phyloP scores from a whole-genome alignment of 2,888 invertebrate species.

The Sturmia bella region DNA sequence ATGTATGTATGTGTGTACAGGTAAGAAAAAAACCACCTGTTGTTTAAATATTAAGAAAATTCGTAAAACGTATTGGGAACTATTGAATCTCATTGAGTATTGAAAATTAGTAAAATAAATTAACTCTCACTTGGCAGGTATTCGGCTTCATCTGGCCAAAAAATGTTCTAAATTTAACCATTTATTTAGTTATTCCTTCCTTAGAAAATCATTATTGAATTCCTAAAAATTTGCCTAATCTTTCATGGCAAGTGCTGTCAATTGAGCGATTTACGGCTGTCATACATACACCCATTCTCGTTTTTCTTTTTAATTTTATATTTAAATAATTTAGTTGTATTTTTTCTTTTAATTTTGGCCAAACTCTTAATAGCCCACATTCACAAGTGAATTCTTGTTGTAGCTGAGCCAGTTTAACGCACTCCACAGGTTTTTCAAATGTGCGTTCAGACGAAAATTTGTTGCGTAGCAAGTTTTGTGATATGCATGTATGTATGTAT shows the following conservation, averaged over 20 bases:
- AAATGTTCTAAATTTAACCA: too few species aligned
- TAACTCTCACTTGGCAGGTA: too few species aligned
- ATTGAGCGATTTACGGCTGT: conserved; percentile 1
- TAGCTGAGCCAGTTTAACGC: conserved; percentile 64
- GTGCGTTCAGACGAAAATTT: conserved; percentile 47
- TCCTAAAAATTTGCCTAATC: background rate
- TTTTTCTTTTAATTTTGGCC: conserved; percentile 17
- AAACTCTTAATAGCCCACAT: conserved; percentile 45
- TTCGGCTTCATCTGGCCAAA: too few species aligned
- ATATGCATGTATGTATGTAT: too few species aligned
- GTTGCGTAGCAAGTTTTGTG: conserved; percentile 51
- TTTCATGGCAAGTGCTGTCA: background rate
- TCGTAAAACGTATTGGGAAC: too few species aligned
- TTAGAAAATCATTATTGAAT: background rate
- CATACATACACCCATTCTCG: background rate
- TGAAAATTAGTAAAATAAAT: too few species aligned
- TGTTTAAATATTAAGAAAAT: too few species aligned
- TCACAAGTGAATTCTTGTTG: conserved; percentile 37
- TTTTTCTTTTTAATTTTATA: background rate
- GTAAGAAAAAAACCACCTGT: too few species aligned
- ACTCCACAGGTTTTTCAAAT: conserved; percentile 41
- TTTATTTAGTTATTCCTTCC: background rate
- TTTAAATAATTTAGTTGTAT: background rate
- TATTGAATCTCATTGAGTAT: too few species aligned
- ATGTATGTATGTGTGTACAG: too few species aligned